Base-by-base conservation (phyloP, 2,797 vertebrate species). In the Crocidura indochinensis region DNA sequence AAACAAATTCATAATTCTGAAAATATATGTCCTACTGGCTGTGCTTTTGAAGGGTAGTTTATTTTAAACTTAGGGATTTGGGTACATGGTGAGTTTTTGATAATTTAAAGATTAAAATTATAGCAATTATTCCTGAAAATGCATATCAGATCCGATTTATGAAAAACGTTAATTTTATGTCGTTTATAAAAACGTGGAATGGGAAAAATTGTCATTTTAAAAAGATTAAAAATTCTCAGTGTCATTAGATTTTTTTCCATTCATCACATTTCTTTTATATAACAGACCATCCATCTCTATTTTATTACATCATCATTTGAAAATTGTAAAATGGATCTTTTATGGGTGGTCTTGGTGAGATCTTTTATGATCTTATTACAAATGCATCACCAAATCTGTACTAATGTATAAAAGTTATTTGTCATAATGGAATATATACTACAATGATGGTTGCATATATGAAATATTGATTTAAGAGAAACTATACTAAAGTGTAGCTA, bases 1-100 rank as follows among this genome's bases (percentile, higher is more conserved):
- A 94, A 96, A 95, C 80, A 94, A 86, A 95, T 84, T 71, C 87
- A 91, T 29, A 74, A 60, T 87, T 93, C 88, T 94, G 83, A 95
- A 93, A 88, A 94, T 95, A 93, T 60, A 87, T 90, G 62, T 95
- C 51, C 83, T 90, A 31, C 56, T 81, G 24, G 69, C 38, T 89
- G 56, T 81, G 38, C 11, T 83, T 92, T 83, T 73, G 80, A 92
- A 85, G 88, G 90, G 91, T 73, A 94, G 51, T 67, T 29, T 60
- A 53, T 83, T 86, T 86, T 38, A 38, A 38, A 12, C 68, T 6
- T 15, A 86, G 73, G 49, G 72, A 86, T 78, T 88, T 69, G 72
- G 38, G 44, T 84, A 91, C 69, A 62, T 24, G 44, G 8, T 49
- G 72, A 71, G n/a, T 87, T 68, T 90, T 95, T 77, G 84, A 68